Base-by-base conservation (phyloP, 1,140 invertebrate genomes). In the Orchesella cincta region DNA sequence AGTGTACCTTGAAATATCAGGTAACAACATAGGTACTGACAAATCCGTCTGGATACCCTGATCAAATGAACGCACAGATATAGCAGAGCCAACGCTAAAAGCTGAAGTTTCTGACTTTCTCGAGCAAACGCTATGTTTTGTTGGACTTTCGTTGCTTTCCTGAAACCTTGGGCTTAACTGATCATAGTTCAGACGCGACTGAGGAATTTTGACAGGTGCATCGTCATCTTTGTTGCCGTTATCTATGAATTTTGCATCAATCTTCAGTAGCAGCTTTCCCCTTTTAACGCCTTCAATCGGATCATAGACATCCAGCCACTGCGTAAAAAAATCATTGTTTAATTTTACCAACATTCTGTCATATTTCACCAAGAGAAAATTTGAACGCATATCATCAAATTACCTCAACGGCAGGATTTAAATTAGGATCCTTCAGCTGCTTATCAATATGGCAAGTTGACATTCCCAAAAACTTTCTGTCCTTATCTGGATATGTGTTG, bases 281-380 rank as follows among this genome's bases (percentile, higher is more conserved):
- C 29, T 36, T 14, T 3, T 2, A 39, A 39, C 23, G 36, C 46
- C 71, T 39, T 73, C 71, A 46, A 73, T 46, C 18, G 71, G 71
- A 46, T 73, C 36, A 28, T 73, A 39, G 23, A 73, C 71, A 3
- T 73, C 71, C 8, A 39, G 71, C 71, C 71, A 73, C 71, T 73
- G 28, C 2, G 62, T 31, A 46, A 46, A 46, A 46, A 46, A 20
- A 46, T 12, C 39, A 46, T 46, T 12, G 20, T 46, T 46, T 46
- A n/a, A n/a, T n/a, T n/a, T n/a, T n/a, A n/a, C n/a, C 39, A 46
- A 46, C 20, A 8, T 46, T 46, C 20, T 46, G 8, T 46, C 39
- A 12, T 46, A 20, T 46, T 46, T 46, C 39, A 20, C 39, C 20
- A 12, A n/a, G n/a, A n/a, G 29, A 5, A 71, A 36, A 71, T 33